Conservation (phyloP, 2,888 invertebrate species). For the Pycnomerus fuliginosus region DNA sequence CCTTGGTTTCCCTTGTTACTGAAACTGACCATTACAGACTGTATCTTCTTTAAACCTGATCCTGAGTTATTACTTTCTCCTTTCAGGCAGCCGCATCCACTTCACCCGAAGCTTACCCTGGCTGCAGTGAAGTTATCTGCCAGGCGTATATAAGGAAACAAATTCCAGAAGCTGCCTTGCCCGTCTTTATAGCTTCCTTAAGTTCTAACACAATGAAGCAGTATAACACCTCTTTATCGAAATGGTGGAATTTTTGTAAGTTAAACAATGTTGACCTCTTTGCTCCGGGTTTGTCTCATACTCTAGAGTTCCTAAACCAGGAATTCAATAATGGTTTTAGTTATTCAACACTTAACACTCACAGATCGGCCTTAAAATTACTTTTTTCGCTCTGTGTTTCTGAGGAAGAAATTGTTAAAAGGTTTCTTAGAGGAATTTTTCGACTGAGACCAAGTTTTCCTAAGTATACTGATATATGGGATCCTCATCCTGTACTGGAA, state of each 20-base stretch:
- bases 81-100: slow-evolving; percentile 33
- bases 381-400: no score
- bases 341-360: neutral
- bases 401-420: slow-evolving; percentile 19
- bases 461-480: slow-evolving; percentile 35
- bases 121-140: slow-evolving; percentile 33
- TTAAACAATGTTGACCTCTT: slow-evolving; percentile 31
- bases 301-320: neutral
- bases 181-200: slow-evolving; percentile 25
- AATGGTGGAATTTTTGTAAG: slow-evolving; percentile 25
- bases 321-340: no score
- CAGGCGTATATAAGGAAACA: slow-evolving; percentile 22
- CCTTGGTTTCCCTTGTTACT: slow-evolving; percentile 38
- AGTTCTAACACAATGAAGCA: slow-evolving; percentile 28
- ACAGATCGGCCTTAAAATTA: slow-evolving; percentile 3
- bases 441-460: slow-evolving; percentile 26
- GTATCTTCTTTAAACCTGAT: slow-evolving; percentile 30
- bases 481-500: slow-evolving; percentile 24
- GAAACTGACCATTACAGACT: slow-evolving; percentile 7
- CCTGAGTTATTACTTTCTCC: slow-evolving; percentile 30
- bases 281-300: slow-evolving; percentile 7
- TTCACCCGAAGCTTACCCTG: slow-evolving; percentile 31
- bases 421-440: slow-evolving; percentile 31
- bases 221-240: slow-evolving; percentile 25
- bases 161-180: slow-evolving; percentile 16